Conservation (phyloP, 2,888 invertebrate species). For the Congeria kusceri region DNA sequence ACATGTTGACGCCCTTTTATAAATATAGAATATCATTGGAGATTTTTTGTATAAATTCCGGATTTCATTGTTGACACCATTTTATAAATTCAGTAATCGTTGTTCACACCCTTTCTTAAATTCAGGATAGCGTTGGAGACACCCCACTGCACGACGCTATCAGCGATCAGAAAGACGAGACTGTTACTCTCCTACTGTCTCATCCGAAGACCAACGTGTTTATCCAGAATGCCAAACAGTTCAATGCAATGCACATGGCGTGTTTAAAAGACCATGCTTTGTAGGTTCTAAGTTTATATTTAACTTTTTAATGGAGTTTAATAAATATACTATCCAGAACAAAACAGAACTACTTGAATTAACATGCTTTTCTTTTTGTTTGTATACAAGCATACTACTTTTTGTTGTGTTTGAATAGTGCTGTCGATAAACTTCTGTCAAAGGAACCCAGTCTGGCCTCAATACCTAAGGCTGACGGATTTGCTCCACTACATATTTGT, state of each 20-base stretch:
- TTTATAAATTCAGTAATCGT: no score
- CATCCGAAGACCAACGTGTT: slow-evolving; percentile 90
- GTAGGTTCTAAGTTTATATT: slow-evolving; percentile 84
- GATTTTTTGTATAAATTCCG: no score
- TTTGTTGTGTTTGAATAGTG: slow-evolving; percentile 34
- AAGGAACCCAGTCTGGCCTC: slow-evolving; percentile 91
- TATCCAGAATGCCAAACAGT: slow-evolving; percentile 91
- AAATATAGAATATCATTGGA: no score
- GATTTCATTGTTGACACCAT: no score
- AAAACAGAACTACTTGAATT: no score
- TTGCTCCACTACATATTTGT: slow-evolving; percentile 92
- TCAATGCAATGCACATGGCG: slow-evolving; percentile 93
- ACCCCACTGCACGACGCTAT: slow-evolving; percentile 94
- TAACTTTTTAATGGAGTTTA: not conserved
- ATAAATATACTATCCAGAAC: no score
- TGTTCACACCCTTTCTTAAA: no score
- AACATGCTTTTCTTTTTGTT: no score
- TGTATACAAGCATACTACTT: no score
- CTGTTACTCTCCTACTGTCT: slow-evolving; percentile 90
- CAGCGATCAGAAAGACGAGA: slow-evolving; percentile 90
- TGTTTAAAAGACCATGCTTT: slow-evolving; percentile 93
- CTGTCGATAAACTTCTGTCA: slow-evolving; percentile 88
- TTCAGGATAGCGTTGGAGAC: slow-evolving; percentile 91
- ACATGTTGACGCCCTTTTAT: no score
- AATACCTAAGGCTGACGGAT: slow-evolving; percentile 93